Evolutionary conservation across 2,888 invertebrate genomes (phyloP), one percentile per base, ranked within the genome.

Genomic region (Cheilosia variabilis): DNA sequence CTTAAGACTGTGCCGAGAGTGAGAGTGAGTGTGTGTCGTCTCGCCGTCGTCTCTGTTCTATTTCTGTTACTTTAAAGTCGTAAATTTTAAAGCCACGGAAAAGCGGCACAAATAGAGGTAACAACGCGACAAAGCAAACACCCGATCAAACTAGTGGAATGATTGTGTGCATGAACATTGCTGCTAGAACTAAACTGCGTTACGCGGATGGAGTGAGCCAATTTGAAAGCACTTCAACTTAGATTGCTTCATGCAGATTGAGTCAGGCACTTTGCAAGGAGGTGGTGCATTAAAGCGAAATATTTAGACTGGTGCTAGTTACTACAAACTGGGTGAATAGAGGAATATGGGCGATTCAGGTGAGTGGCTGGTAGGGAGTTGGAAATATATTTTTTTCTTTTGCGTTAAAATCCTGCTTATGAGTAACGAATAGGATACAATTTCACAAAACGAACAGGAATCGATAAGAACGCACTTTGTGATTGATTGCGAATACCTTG

Each of bases 301-400:
- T 62, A 62, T 19, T 15, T 15, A 55, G 22, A 45, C 31, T 27
- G 19, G 17, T 10, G 27, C 17, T n/a, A 27, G 27, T 7, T 27
- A 50, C 31, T 22, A 13, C 22, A 57, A 57, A 65, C 47, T 65
- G 52, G 31, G 41, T 17, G 65, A 15, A 24, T 53, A 58, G 50
- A 34, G 19, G 24, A 88, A 58, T 87, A 91, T 91, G 91, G 91
- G 90, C 65, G 91, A 91, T 78, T 91, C 91, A 89, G 91, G 91
- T 91, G 83, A 91, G 90, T 82, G 37, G 13, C 15, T 17, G 34
- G 34, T 37, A 50, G 10, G 27, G 2, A 17, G 13, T 41, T 27
- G 15, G 34, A 22, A 34, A 24, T n/a, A 1, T 1, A 15, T 4
- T 10, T 10, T 10, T 34, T 45, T 10, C 4, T 22, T 34, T 22